phyloP scores from a whole-genome alignment of 2,888 invertebrate species.

The Oligia fasciuncula region DNA sequence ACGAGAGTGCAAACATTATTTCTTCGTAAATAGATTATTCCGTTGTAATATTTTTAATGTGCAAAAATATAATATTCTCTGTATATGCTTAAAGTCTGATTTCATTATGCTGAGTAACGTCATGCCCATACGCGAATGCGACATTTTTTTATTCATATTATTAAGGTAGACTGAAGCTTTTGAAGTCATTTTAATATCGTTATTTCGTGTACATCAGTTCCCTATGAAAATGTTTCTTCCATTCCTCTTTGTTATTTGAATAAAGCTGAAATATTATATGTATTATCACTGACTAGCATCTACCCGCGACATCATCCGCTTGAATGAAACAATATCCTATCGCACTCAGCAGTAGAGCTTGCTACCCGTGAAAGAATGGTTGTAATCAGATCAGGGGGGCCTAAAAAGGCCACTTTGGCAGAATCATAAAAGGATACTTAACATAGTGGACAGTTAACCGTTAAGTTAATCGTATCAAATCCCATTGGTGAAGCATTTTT shows the following conservation, averaged over 20 bases:
- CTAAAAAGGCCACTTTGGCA: too few species aligned
- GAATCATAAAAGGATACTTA: too few species aligned
- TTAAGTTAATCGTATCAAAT: too few species aligned
- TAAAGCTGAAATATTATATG: neutral
- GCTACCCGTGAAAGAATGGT: neutral
- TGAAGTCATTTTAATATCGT: conserved; percentile 37
- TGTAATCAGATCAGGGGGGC: neutral
- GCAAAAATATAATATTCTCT: neutral
- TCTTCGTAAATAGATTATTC: neutral
- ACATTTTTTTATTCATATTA: conserved; percentile 12
- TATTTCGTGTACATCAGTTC: neutral
- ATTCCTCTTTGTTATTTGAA: neutral
- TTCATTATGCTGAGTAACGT: conserved; percentile 35
- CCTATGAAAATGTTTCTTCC: neutral
- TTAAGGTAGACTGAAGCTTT: conserved; percentile 17
- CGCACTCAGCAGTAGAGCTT: too few species aligned
- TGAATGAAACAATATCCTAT: neutral
- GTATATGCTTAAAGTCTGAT: conserved; percentile 14
- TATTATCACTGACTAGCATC: too few species aligned
- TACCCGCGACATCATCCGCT: too few species aligned
- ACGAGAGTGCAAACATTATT: neutral
- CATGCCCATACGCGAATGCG: neutral
- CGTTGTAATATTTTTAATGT: conserved; percentile 29
- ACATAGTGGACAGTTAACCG: too few species aligned
- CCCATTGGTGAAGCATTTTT: too few species aligned